phyloP scores from a whole-genome alignment of 2,888 invertebrate genomes.

The Spisula subtruncata region DNA sequence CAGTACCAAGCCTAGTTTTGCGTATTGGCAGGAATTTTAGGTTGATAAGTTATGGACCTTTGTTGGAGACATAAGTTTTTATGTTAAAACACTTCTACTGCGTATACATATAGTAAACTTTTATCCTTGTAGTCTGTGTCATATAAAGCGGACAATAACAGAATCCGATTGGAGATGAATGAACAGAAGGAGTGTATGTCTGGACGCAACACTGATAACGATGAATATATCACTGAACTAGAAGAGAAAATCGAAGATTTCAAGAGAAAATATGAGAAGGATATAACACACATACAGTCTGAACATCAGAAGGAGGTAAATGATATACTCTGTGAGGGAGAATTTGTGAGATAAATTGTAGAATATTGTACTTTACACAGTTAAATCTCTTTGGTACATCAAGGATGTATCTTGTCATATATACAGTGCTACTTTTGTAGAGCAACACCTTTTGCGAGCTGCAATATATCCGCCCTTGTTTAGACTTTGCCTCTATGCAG shows the following conservation, averaged over 20 bases:
- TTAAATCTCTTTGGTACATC: no score
- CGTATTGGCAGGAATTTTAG: no score
- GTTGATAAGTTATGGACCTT: no score
- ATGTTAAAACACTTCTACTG: background rate
- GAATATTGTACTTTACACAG: background rate
- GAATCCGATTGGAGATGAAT: slow-evolving; percentile 73
- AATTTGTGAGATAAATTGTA: background rate
- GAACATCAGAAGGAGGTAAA: slow-evolving; percentile 67
- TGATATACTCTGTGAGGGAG: background rate
- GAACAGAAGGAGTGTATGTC: slow-evolving; percentile 73
- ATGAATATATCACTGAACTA: slow-evolving; percentile 72
- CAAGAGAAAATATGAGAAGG: slow-evolving; percentile 74
- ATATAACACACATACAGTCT: slow-evolving; percentile 69
- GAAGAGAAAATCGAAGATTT: slow-evolving; percentile 74
- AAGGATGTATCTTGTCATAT: no score
- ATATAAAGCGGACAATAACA: slow-evolving; percentile 75
- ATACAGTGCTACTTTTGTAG: no score
- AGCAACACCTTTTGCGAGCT: no score
- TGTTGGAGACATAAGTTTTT: no score
- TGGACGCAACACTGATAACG: slow-evolving; percentile 66
- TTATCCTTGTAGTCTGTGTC: slow-evolving; percentile 73
- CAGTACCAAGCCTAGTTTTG: no score
- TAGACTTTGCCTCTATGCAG: no score
- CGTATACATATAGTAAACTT: background rate
- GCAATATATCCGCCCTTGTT: no score